These are phyloP conservation scores for Cynocephalus volans DNA, from an alignment of 2,113 vertebrate species.

Conservation along the genomic window DNA sequence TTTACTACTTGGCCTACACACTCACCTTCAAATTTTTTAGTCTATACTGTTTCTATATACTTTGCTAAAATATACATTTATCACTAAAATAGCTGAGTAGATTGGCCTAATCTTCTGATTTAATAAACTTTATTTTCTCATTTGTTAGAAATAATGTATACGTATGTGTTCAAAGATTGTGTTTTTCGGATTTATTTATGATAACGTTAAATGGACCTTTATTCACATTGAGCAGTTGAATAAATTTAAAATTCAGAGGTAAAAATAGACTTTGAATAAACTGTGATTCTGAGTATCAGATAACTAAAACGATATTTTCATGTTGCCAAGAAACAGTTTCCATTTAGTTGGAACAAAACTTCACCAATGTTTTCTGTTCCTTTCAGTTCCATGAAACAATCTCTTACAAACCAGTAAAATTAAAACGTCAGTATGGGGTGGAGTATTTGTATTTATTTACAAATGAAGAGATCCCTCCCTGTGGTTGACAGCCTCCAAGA, in stretches of 20 bases:
- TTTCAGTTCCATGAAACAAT: slow-evolving; percentile 49
- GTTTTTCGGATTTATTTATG: slow-evolving; percentile 45
- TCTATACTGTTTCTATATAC: background rate
- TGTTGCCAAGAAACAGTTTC: slow-evolving; percentile 82
- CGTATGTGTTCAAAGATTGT: background rate
- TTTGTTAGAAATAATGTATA: background rate
- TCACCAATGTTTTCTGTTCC: slow-evolving; percentile 80
- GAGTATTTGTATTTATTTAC: background rate
- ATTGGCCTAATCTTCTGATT: background rate
- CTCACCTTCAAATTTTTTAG: slow-evolving; percentile 11
- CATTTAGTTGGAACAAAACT: slow-evolving; percentile 76
- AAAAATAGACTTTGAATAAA: slow-evolving; percentile 71
- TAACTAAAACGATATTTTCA: slow-evolving; percentile 79
- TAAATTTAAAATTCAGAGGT: slow-evolving; percentile 67
- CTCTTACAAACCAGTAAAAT: slow-evolving; percentile 51
- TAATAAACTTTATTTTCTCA: background rate
- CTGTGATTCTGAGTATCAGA: slow-evolving; percentile 64
- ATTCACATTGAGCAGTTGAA: slow-evolving; percentile 67
- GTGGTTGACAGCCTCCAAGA: background rate
- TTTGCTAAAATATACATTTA: background rate
- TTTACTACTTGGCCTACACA: background rate
- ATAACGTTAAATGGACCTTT: slow-evolving; percentile 26
- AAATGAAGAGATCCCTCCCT: background rate
- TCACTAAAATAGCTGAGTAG: slow-evolving; percentile 40
- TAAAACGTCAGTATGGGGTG: background rate